Conservation (phyloP, 2,888 invertebrate species). For the Torymus tubicola region DNA sequence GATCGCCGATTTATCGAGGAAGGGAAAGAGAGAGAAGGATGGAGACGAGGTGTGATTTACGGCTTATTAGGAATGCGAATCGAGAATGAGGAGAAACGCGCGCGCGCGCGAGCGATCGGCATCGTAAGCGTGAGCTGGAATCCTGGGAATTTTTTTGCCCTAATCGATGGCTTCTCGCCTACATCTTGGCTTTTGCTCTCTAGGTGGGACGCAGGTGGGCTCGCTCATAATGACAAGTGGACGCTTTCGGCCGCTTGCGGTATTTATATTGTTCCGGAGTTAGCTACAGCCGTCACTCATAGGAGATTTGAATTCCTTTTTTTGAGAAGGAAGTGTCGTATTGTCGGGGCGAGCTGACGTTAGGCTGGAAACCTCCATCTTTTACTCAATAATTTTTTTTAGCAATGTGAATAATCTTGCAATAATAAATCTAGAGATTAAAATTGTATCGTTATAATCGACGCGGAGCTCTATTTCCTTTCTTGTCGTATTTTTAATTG, state of each 20-base stretch:
- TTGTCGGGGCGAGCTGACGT: no score
- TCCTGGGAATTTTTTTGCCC: conserved; percentile 39
- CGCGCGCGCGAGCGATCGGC: neutral
- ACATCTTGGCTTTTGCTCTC: neutral
- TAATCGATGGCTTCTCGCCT: conserved; percentile 51
- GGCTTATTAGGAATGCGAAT: conserved; percentile 57
- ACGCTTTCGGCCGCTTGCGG: neutral
- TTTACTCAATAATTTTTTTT: no score
- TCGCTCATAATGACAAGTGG: neutral
- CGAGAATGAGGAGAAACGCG: conserved; percentile 46
- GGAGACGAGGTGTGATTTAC: conserved; percentile 55
- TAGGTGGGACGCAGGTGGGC: neutral
- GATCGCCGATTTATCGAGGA: conserved; percentile 53
- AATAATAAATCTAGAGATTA: no score
- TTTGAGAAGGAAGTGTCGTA: no score
- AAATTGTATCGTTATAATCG: no score
- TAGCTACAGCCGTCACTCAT: neutral
- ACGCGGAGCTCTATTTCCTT: no score
- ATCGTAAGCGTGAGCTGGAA: conserved; percentile 33
- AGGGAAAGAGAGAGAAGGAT: neutral
- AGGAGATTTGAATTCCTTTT: no score
- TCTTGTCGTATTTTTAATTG: no score
- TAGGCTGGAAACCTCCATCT: no score
- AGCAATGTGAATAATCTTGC: no score
- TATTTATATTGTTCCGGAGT: conserved; percentile 2